Percentiles rank a stretch among this genome's conserved stretches.
Conservation (phyloP, 2,113 vertebrate species). For the Ancistrus triradiatus region DNA sequence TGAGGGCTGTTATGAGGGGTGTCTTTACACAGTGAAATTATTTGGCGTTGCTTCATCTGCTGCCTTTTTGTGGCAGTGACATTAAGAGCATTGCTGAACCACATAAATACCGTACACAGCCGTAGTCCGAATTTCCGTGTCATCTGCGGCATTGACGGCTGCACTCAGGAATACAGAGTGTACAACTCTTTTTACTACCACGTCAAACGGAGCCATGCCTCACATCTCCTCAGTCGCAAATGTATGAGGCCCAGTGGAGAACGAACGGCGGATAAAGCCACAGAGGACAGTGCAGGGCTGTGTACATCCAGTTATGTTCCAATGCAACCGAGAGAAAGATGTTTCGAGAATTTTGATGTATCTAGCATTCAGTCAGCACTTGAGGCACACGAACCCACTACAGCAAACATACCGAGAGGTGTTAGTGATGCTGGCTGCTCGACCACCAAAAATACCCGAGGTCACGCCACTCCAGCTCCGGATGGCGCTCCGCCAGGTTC, state of each 20-base stretch:
- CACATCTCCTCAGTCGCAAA: slow-evolving; percentile 10
- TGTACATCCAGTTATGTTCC: not conserved
- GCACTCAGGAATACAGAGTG: slow-evolving; percentile 17
- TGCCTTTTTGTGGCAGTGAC: slow-evolving; percentile 40
- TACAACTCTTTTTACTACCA: slow-evolving; percentile 30
- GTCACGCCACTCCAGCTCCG: not conserved
- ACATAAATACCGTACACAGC: slow-evolving; percentile 33
- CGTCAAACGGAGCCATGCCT: slow-evolving; percentile 12
- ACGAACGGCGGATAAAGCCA: not conserved
- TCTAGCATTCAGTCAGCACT: slow-evolving; percentile 1
- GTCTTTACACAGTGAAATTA: slow-evolving; percentile 9
- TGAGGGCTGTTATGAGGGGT: no score
- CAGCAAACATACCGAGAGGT: not conserved
- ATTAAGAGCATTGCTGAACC: slow-evolving; percentile 36
- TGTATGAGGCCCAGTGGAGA: not conserved
- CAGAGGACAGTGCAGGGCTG: not conserved
- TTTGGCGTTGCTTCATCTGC: slow-evolving; percentile 36
- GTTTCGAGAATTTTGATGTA: slow-evolving; percentile 1
- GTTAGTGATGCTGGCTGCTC: not conserved
- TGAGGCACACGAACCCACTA: not conserved
- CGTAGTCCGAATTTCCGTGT: slow-evolving; percentile 26
- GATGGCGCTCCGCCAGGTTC: not conserved
- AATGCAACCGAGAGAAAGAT: not conserved
- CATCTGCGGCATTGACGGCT: not conserved
- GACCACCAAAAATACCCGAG: not conserved